Percentiles rank a stretch among this genome's conserved stretches.
phyloP scores from a whole-genome alignment of 2,797 vertebrate genomes.

The Takifugu ocellatus region DNA sequence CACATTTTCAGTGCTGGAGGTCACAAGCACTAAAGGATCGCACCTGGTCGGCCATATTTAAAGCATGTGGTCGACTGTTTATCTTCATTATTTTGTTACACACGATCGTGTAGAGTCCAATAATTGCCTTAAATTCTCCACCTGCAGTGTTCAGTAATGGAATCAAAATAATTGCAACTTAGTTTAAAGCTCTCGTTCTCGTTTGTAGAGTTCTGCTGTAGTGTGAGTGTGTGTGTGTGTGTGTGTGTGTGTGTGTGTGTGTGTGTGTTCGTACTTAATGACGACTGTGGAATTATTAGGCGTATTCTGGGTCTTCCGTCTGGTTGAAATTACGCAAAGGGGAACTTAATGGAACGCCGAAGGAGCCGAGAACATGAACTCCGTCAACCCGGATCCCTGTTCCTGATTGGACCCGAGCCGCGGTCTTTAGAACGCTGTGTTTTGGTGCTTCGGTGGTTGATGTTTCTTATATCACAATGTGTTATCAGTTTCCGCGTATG shows the following conservation, averaged over 20 bases:
- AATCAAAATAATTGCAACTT: no score
- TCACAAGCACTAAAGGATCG: no score
- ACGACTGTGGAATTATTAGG: slow-evolving; percentile 1
- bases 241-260: slow-evolving; percentile 1
- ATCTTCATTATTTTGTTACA: no score
- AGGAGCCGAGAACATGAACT: slow-evolving; percentile 47
- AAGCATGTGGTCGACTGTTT: no score
- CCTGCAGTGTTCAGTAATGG: no score
- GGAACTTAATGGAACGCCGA: slow-evolving; percentile 26
- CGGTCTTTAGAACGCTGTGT: slow-evolving; percentile 15
- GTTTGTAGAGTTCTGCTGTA: no score
- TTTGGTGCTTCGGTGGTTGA: neutral
- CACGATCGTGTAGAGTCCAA: no score
- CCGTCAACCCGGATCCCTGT: slow-evolving; percentile 56
- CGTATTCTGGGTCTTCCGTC: slow-evolving; percentile 2
- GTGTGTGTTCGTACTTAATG: neutral
- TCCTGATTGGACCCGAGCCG: slow-evolving; percentile 57
- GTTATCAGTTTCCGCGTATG: neutral
- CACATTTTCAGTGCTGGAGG: no score
- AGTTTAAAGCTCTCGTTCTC: no score
- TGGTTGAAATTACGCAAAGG: slow-evolving; percentile 35
- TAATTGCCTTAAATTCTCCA: no score
- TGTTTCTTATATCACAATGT: neutral
- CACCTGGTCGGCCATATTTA: no score
- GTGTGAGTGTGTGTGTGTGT: slow-evolving; percentile 1